Evolutionary conservation across 1,140 invertebrate species (phyloP).

Genomic region (Probaryconus sp.): DNA sequence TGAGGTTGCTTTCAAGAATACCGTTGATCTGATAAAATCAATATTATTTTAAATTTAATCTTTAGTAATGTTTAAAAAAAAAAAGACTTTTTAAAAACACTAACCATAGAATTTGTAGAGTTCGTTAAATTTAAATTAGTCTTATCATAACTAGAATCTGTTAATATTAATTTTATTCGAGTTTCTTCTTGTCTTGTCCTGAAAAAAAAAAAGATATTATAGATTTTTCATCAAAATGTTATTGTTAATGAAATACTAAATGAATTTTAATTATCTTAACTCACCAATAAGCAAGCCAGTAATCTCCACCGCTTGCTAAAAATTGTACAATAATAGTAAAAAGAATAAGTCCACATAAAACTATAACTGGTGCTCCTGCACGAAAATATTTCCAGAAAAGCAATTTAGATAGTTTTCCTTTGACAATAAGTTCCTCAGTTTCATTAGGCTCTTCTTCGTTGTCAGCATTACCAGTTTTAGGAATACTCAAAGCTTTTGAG

Average conservation of each 20-base stretch:
- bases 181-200: conserved; percentile 75
- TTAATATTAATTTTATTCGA: conserved; percentile 12
- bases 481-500: conserved; percentile 9
- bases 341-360: conserved; percentile 73
- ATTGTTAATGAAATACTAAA: conserved; percentile 6
- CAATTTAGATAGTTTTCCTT: conserved; percentile 79
- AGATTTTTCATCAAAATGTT: not conserved
- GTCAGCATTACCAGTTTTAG: conserved; percentile 58
- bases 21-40: too few relatives aligned
- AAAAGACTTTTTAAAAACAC: too few relatives aligned
- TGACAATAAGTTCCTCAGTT: conserved; percentile 79
- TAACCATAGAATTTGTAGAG: too few relatives aligned
- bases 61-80: too few relatives aligned
- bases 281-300: conserved; percentile 80
- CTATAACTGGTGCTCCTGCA: conserved; percentile 78
- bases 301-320: conserved; percentile 80
- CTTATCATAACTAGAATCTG: not conserved
- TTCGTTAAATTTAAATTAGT: too few relatives aligned
- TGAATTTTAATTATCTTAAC: conserved; percentile 1
- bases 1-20: not conserved
- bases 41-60: too few relatives aligned
- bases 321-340: conserved; percentile 77
- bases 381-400: conserved; percentile 79
- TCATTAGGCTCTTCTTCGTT: conserved; percentile 78
- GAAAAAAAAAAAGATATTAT: conserved; percentile 63